These are phyloP conservation scores for Tetranychus truncatus DNA, from an alignment of 2,888 invertebrate genomes.

Conservation along the genomic window DNA sequence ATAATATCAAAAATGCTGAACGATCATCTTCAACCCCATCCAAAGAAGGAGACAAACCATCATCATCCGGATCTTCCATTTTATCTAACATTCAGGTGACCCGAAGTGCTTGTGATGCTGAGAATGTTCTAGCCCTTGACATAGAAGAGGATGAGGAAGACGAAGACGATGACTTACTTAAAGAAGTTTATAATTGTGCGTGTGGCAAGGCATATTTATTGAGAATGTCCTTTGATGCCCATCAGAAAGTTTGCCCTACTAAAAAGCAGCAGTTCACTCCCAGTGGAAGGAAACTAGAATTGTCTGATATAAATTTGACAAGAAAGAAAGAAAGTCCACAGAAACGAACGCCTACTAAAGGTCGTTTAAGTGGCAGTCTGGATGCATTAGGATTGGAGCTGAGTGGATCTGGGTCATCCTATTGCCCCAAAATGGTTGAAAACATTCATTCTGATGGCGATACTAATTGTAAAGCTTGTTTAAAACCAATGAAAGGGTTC, in stretches of 20 bases:
- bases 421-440: slow-evolving; percentile 1
- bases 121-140: not conserved
- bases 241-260: slow-evolving; percentile 4
- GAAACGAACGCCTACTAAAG: not conserved
- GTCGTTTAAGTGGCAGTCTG: not conserved
- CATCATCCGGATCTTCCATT: not conserved
- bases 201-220: slow-evolving; percentile 9
- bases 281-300: too few species aligned
- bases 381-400: not conserved
- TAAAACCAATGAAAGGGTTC: slow-evolving; percentile 3
- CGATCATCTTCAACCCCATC: not conserved
- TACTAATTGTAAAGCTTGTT: slow-evolving; percentile 12
- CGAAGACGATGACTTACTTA: not conserved
- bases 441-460: slow-evolving; percentile 6
- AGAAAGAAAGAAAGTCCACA: not conserved
- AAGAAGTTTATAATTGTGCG: not conserved
- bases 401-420: not conserved
- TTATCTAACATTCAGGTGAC: not conserved
- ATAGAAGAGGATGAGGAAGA: slow-evolving; percentile 7
- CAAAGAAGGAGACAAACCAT: not conserved
- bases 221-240: slow-evolving; percentile 7
- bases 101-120: not conserved
- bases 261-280: not conserved
- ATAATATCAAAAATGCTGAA: not conserved
- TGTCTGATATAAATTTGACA: too few species aligned